phyloP scores from a whole-genome alignment of 2,113 vertebrate species.

The Morone chrysops region DNA sequence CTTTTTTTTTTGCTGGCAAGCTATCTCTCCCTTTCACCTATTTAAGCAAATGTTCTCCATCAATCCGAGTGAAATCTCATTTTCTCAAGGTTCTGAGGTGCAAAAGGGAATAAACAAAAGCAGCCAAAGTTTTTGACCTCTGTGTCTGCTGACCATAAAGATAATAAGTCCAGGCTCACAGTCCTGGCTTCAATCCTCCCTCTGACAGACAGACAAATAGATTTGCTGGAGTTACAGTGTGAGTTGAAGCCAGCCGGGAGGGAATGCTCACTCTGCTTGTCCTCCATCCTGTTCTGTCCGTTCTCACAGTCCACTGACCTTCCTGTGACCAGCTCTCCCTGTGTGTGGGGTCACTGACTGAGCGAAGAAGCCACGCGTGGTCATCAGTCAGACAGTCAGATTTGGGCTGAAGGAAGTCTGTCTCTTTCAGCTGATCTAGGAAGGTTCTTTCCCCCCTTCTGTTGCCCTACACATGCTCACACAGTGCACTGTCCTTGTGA shows the following conservation, averaged over 20 bases:
- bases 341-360: conserved; percentile 63
- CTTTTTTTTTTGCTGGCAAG: conserved; percentile 17
- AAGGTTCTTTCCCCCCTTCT: conserved; percentile 59
- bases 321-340: conserved; percentile 60
- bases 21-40: conserved; percentile 42
- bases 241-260: conserved; percentile 58
- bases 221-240: conserved; percentile 51
- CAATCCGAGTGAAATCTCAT: conserved; percentile 60
- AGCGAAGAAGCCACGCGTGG: conserved; percentile 64
- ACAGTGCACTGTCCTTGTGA: conserved; percentile 45
- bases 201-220: conserved; percentile 70
- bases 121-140: conserved; percentile 61
- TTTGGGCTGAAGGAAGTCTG: conserved; percentile 42
- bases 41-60: conserved; percentile 49
- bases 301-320: conserved; percentile 74
- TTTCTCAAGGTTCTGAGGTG: conserved; percentile 64
- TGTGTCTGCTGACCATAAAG: conserved; percentile 60
- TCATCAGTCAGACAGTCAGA: conserved; percentile 64
- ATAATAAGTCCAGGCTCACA: conserved; percentile 53
- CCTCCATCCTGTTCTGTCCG: conserved; percentile 68
- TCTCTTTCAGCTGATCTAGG: conserved; percentile 67
- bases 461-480: conserved; percentile 34
- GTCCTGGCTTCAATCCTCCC: conserved; percentile 68
- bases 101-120: conserved; percentile 73
- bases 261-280: conserved; percentile 51